Evolutionary conservation across 2,113 vertebrate genomes (phyloP).

Genomic region (Rhea pennata): DNA sequence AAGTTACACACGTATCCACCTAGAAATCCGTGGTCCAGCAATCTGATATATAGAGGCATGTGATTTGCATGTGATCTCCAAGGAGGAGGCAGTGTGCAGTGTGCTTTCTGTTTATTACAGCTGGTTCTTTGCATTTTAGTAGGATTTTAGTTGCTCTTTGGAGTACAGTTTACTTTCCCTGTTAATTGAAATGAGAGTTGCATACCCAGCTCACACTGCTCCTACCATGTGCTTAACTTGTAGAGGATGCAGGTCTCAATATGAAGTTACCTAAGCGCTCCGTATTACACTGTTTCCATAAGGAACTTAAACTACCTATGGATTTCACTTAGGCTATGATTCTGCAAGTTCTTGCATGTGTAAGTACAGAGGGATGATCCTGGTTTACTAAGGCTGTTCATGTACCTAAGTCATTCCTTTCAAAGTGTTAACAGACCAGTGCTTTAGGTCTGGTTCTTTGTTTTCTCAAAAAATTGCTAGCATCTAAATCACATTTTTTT

Average conservation of each 20-base stretch:
- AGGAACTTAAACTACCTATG: not conserved
- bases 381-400: not conserved
- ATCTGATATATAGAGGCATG: not conserved
- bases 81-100: not conserved
- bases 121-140: not conserved
- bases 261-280: not conserved
- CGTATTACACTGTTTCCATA: not conserved
- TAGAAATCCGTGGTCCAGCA: not conserved
- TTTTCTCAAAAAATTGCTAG: not conserved
- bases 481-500: not conserved
- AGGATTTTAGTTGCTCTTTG: not conserved
- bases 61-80: not conserved
- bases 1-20: not conserved
- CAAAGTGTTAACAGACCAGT: not conserved
- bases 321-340: not conserved
- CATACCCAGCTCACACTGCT: not conserved
- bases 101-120: rapidly evolving
- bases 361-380: not conserved
- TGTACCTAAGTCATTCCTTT: not conserved
- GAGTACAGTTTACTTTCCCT: not conserved
- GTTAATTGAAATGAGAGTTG: not conserved
- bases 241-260: not conserved
- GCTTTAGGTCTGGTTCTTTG: not conserved
- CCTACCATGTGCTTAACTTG: not conserved
- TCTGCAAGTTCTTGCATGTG: not conserved